Conservation (phyloP, 2,113 vertebrate species). For the Erythrocebus patas region DNA sequence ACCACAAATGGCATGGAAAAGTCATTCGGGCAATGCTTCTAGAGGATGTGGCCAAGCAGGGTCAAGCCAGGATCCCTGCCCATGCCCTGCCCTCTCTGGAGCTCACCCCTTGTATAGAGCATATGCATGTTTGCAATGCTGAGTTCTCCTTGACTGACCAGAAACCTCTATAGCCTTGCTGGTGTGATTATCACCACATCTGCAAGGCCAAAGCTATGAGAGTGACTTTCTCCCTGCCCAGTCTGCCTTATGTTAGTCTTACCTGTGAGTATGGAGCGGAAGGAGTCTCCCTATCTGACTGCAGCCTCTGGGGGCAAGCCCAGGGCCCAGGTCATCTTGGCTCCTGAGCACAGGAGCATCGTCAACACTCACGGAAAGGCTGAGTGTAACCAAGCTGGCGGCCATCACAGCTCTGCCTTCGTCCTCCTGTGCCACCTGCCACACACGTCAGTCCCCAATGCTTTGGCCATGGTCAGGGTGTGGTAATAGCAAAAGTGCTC, state of each 20-base stretch:
- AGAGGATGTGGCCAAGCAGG: background rate
- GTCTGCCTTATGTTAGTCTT: background rate
- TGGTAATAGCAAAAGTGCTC: background rate
- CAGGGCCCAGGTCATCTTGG: background rate
- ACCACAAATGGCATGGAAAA: background rate
- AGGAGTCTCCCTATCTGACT: background rate
- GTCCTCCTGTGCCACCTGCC: background rate
- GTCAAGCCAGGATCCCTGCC: background rate
- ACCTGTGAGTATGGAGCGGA: background rate
- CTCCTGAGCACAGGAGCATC: background rate
- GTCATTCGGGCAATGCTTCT: background rate
- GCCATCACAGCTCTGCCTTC: background rate
- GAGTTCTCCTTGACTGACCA: background rate
- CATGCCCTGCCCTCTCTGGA: background rate
- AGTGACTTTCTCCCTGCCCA: background rate
- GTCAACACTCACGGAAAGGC: rapidly evolving
- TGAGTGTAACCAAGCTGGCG: background rate
- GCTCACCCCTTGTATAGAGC: rapidly evolving
- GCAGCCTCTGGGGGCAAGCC: background rate
- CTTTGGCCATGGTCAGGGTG: background rate
- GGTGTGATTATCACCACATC: background rate
- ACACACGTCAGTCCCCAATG: background rate
- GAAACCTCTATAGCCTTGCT: background rate
- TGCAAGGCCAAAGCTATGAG: background rate
- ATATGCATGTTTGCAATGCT: rapidly evolving